Evolutionary conservation across 2,888 invertebrate genomes (phyloP), one percentile per base, ranked within the genome.

Genomic region (Drosophila siamana): DNA sequence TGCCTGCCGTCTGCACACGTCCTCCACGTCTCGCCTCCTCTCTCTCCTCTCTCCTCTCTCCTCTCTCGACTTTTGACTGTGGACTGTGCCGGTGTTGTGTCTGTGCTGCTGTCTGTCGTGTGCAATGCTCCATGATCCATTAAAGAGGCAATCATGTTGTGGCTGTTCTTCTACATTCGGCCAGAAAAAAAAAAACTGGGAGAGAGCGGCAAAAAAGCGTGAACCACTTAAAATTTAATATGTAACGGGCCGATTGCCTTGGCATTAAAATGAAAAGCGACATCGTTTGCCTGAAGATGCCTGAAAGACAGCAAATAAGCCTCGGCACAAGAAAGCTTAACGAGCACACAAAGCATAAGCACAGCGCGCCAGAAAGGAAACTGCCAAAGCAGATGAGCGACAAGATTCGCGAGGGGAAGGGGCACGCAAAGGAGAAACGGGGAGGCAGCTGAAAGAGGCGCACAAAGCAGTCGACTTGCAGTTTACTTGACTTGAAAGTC

Each of bases 201-300:
- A 50, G 30, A 47, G 5, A 52, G 63, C 19, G 28, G 9, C 43
- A 59, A 19, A 67, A 60, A 69, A 66, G 51, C 69, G 52, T 55
- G 51, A 67, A 63, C 64, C 76, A 76, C 71, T 82, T 80, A 69
- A 80, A 78, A 76, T 84, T 64, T 78, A 82, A 84, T 82, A 78
- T 79, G 69, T 76, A 74, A 78, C 63, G 63, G 56, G 13, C 66
- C 74, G 73, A 83, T 75, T 78, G 73, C 63, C 66, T 59, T 59
- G 68, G 51, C 76, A 71, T 76, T 80, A 71, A 82, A 71, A 61
- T 67, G 57, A 65, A 63, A 64, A 72, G 66, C 65, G 56, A 56
- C 62, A 56, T 59, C 66, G 72, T 65, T 68, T 48, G 33, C 16
- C 38, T 24, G 30, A 43, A 57, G 46, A 41, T 50, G 40, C 41